phyloP scores from a whole-genome alignment of 2,797 vertebrate genomes.

The Galaxias olidus region DNA sequence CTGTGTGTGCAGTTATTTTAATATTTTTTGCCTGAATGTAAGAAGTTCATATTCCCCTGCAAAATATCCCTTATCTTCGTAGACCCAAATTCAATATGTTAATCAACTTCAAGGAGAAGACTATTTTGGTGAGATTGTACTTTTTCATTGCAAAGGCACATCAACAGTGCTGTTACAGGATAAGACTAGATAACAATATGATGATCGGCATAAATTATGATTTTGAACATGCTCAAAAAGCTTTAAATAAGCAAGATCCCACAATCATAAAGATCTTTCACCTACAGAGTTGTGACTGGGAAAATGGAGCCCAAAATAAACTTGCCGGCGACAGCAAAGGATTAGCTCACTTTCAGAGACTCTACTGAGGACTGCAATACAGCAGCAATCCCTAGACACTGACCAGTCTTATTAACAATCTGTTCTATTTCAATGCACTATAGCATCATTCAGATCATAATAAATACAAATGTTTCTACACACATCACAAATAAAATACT shows the following conservation, averaged over 20 bases:
- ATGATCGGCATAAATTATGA: constrained; percentile 33
- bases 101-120: constrained; percentile 3
- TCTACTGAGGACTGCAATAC: no score
- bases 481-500: no score
- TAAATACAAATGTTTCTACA: no score
- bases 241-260: constrained; percentile 13
- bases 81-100: background rate
- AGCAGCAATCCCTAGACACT: no score
- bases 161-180: constrained; percentile 1
- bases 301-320: constrained; percentile 18
- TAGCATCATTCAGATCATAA: no score
- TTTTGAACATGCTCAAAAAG: constrained; percentile 36
- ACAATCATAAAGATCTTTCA: constrained; percentile 4
- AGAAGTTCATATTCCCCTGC: constrained; percentile 7
- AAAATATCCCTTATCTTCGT: background rate
- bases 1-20: constrained; percentile 3
- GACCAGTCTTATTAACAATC: no score
- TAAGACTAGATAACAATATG: constrained; percentile 31
- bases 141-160: constrained; percentile 7
- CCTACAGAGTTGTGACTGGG: constrained; percentile 3
- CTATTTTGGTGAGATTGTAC: constrained; percentile 23
- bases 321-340: constrained; percentile 12
- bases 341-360: constrained; percentile 17
- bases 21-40: constrained; percentile 4
- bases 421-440: no score